Evolutionary conservation across 2,797 vertebrate species (phyloP).

Genomic region (Hemitrygon akajei): DNA sequence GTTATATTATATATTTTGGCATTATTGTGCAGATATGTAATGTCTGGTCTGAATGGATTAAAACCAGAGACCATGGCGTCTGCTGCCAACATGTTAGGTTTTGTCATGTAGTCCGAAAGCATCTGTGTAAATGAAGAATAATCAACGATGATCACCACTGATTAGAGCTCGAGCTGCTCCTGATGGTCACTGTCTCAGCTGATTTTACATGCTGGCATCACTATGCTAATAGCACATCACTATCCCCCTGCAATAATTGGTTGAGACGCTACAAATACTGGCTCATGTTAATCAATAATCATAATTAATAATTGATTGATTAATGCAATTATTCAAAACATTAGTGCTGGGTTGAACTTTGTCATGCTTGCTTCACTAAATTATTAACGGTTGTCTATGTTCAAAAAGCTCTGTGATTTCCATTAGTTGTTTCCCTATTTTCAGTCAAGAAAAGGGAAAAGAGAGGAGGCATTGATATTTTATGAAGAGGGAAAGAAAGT

Average conservation of each 20-base stretch:
- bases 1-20: background rate
- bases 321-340: background rate
- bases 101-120: background rate
- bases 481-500: background rate
- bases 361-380: background rate
- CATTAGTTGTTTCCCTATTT: background rate
- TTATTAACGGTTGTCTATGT: background rate
- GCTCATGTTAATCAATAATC: slow-evolving; percentile 15
- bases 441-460: background rate
- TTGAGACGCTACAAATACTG: background rate
- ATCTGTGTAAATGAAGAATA: background rate
- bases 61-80: background rate
- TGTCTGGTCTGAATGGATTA: background rate
- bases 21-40: background rate
- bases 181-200: background rate
- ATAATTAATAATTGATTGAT: slow-evolving; percentile 11
- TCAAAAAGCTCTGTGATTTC: background rate
- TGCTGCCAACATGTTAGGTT: background rate
- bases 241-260: background rate
- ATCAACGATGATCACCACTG: background rate
- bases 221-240: background rate
- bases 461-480: background rate
- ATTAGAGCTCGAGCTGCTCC: background rate
- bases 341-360: background rate
- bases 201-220: background rate